A percentile compares a stretch with the other conserved stretches of the same genome.
Evolutionary conservation across 1,140 invertebrate species (phyloP).

Genomic region (Drosophila leontia): DNA sequence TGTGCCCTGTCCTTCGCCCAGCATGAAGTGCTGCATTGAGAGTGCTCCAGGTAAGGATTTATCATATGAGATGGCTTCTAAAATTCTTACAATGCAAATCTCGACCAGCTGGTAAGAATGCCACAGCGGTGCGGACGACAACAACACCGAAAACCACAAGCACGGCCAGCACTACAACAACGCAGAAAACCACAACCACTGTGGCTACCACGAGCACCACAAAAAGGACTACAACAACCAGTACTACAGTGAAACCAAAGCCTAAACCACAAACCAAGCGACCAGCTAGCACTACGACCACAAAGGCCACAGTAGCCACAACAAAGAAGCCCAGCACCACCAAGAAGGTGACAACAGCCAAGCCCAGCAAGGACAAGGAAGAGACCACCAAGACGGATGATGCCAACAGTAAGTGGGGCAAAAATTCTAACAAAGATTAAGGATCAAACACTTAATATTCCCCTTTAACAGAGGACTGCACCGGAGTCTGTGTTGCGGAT

Average conservation of each 20-base stretch:
- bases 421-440: not conserved
- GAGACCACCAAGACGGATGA: slow-evolving; percentile 61
- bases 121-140: slow-evolving; percentile 36
- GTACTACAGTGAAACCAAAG: slow-evolving; percentile 69
- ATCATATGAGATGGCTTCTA: accelerated
- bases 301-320: slow-evolving; percentile 72
- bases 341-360: slow-evolving; percentile 61
- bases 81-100: not conserved
- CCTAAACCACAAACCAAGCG: slow-evolving; percentile 76
- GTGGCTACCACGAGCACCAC: slow-evolving; percentile 74
- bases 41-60: slow-evolving; percentile 85
- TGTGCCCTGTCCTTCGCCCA: slow-evolving; percentile 90
- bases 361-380: slow-evolving; percentile 62
- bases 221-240: slow-evolving; percentile 79
- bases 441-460: not conserved
- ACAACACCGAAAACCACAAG: slow-evolving; percentile 63
- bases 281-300: slow-evolving; percentile 83
- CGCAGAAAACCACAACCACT: slow-evolving; percentile 71
- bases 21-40: slow-evolving; percentile 93
- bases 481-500: slow-evolving; percentile 93
- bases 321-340: slow-evolving; percentile 71
- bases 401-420: slow-evolving; percentile 56
- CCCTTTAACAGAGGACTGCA: slow-evolving; percentile 86
- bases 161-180: slow-evolving; percentile 84
- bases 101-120: slow-evolving; percentile 57